A percentile compares a stretch with the other conserved stretches of the same genome.
phyloP scores from a whole-genome alignment of 2,113 vertebrate species.

The Mormoops blainvillei region DNA sequence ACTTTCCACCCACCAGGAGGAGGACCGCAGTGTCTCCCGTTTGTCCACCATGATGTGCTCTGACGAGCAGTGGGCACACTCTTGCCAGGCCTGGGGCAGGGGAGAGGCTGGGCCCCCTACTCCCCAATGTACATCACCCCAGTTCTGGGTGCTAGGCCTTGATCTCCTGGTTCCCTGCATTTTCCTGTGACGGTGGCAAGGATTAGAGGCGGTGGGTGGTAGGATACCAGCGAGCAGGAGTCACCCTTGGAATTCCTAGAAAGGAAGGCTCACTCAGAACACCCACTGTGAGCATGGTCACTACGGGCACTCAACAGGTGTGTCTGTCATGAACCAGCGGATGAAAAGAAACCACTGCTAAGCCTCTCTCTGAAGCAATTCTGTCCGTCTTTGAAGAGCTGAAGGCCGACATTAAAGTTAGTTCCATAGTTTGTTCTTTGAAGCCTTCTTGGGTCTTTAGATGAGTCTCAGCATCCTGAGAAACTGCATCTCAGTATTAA shows the following conservation, averaged over 20 bases:
- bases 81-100: fast-evolving
- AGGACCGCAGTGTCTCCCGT: fast-evolving
- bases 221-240: not conserved
- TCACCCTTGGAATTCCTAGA: not conserved
- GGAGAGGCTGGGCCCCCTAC: not conserved
- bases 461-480: not conserved
- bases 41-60: fast-evolving
- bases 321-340: fast-evolving
- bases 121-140: not conserved
- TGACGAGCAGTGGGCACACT: not conserved
- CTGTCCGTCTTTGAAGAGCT: not conserved
- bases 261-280: fast-evolving
- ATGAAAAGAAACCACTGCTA: fast-evolving
- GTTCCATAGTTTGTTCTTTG: not conserved
- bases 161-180: not conserved
- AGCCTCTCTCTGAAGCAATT: not conserved
- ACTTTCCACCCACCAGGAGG: fast-evolving
- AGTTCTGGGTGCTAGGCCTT: not conserved
- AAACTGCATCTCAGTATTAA: not conserved
- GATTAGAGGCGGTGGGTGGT: not conserved
- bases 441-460: not conserved
- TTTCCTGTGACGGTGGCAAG: not conserved
- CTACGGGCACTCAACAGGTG: fast-evolving
- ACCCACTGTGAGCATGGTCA: fast-evolving
- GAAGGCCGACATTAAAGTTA: not conserved